Evolutionary conservation across 2,113 vertebrate species (phyloP).

Genomic region (Cottus gobio): DNA sequence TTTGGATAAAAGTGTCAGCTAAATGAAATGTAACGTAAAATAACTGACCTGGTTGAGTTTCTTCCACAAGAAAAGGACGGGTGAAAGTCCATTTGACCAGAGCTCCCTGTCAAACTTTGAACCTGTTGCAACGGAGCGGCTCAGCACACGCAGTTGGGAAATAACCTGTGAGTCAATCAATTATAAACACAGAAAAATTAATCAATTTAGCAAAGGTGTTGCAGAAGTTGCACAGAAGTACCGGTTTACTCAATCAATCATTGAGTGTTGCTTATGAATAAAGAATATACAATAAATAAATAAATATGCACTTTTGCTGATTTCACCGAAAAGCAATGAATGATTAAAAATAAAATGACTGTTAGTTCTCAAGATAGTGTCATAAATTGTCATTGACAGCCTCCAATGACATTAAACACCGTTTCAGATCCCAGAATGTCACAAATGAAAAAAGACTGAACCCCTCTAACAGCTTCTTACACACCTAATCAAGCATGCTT

Average conservation of each 20-base stretch:
- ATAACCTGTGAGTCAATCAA: constrained; percentile 86
- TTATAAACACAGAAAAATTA: constrained; percentile 15
- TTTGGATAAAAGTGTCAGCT: no score
- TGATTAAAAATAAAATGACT: no score
- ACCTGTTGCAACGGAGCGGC: constrained; percentile 89
- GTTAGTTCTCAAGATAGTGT: background rate
- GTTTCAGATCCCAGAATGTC: constrained; percentile 28
- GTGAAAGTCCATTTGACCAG: constrained; percentile 94
- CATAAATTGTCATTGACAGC: background rate
- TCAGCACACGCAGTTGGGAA: constrained; percentile 93
- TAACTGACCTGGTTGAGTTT: constrained; percentile 94
- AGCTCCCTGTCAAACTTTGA: constrained; percentile 97
- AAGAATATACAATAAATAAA: no score
- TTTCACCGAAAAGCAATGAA: background rate
- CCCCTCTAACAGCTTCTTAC: constrained; percentile 51
- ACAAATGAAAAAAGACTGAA: constrained; percentile 23
- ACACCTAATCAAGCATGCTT: constrained; percentile 66
- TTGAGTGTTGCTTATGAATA: no score
- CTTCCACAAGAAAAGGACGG: constrained; percentile 96
- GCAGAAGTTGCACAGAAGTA: background rate
- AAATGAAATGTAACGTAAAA: no score
- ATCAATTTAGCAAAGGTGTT: background rate
- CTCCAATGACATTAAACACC: background rate
- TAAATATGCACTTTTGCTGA: background rate
- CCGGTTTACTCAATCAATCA: background rate